A percentile compares a stretch with the other conserved stretches of the same genome.
These are phyloP conservation scores for Rhipidura dahli DNA, from an alignment of 2,113 vertebrate genomes.

Conservation along the genomic window DNA sequence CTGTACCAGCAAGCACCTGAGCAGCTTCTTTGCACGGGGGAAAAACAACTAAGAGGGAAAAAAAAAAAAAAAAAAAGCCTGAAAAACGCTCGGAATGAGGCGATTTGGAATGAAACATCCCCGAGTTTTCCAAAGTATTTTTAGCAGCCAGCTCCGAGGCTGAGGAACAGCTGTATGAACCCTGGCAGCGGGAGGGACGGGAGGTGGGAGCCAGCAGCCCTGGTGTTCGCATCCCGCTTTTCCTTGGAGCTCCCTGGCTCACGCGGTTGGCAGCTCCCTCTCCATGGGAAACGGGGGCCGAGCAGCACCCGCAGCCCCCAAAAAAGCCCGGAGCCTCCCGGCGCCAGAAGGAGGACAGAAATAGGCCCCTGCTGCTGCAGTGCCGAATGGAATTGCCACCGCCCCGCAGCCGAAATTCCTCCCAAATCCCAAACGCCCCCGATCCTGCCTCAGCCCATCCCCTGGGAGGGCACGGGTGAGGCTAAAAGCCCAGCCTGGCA, in stretches of 20 bases:
- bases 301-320: neutral
- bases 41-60: neutral
- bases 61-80: fast-evolving
- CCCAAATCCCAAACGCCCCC: fast-evolving
- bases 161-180: neutral
- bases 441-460: neutral
- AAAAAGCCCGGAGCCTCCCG: neutral
- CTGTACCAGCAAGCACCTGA: neutral
- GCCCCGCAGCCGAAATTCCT: neutral
- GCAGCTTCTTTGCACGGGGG: neutral
- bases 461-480: neutral
- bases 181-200: neutral
- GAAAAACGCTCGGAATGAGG: neutral
- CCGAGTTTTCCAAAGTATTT: neutral
- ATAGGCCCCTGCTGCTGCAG: neutral
- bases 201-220: neutral
- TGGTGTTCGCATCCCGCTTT: neutral
- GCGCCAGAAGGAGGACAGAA: conserved; percentile 3
- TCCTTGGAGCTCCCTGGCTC: neutral
- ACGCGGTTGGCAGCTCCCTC: neutral
- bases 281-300: neutral
- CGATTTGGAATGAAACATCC: neutral
- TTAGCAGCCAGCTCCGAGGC: neutral
- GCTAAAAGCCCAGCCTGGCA: fast-evolving
- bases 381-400: neutral